Evolutionary conservation across 1,140 invertebrate species (phyloP).

Genomic region (Drosophila elegans): DNA sequence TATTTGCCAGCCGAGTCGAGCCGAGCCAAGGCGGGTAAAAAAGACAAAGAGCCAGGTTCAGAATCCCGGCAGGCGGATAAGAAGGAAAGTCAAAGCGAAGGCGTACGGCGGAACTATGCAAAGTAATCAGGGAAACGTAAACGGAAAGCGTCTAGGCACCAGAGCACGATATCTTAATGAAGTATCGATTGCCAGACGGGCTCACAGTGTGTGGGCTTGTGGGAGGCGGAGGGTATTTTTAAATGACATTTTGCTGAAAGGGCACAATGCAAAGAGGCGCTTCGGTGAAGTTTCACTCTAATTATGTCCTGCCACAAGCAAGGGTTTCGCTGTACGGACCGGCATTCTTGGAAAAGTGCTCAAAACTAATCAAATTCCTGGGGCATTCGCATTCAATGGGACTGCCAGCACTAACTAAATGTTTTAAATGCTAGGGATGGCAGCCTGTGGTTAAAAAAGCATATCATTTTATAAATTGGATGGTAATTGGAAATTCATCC

Average conservation of each 20-base stretch:
- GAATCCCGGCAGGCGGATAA: constrained; percentile 39
- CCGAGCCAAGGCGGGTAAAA: constrained; percentile 8
- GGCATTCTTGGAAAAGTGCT: constrained; percentile 29
- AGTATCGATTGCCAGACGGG: constrained; percentile 76
- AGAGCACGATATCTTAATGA: constrained; percentile 84
- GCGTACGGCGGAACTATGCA: constrained; percentile 68
- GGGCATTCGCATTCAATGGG: constrained; percentile 9
- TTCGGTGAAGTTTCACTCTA: constrained; percentile 36
- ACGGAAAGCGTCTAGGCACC: constrained; percentile 82
- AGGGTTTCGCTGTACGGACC: not conserved
- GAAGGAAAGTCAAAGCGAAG: constrained; percentile 51
- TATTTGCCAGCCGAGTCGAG: constrained; percentile 64
- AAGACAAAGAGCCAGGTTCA: constrained; percentile 65
- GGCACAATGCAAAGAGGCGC: constrained; percentile 44
- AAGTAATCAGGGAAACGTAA: constrained; percentile 84
- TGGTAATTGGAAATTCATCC: too few species aligned
- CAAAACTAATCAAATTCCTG: constrained; percentile 38
- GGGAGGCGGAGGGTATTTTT: constrained; percentile 57
- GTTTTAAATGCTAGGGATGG: not conserved
- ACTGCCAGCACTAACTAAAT: too few species aligned
- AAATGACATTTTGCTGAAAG: constrained; percentile 69
- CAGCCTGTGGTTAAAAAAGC: not conserved
- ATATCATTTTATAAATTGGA: too few species aligned
- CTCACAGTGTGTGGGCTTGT: constrained; percentile 7
- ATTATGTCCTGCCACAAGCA: constrained; percentile 39